These are phyloP conservation scores for Fissipunctia ypsillon DNA, from an alignment of 2,888 invertebrate genomes.

Conservation along the genomic window DNA sequence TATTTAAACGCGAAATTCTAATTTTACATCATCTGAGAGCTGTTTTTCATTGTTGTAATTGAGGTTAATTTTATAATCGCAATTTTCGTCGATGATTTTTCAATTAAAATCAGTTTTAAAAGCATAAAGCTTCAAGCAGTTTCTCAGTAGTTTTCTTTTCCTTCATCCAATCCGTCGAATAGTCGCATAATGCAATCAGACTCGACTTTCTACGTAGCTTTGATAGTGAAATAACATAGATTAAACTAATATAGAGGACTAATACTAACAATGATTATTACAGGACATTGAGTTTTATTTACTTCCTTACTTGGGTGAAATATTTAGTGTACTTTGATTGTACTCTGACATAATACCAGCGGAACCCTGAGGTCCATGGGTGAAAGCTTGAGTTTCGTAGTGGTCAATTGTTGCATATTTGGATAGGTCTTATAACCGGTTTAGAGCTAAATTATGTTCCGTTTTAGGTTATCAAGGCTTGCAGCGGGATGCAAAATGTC, in stretches of 20 bases:
- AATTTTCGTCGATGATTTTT: no score
- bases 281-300: slow-evolving; percentile 27
- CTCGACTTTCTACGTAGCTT: slow-evolving; percentile 52
- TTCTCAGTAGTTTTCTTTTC: no score
- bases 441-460: not conserved
- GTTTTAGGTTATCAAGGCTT: not conserved
- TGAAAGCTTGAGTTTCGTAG: slow-evolving; percentile 16
- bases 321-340: slow-evolving; percentile 44
- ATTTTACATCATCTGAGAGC: no score
- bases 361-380: not conserved
- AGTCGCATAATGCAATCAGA: slow-evolving; percentile 38
- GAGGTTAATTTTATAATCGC: no score
- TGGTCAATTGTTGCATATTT: slow-evolving; percentile 3
- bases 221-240: slow-evolving; percentile 53
- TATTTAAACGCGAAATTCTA: no score
- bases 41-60: no score
- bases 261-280: slow-evolving; percentile 41
- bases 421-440: not conserved
- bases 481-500: not conserved
- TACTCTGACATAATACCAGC: not conserved
- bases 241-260: slow-evolving; percentile 41
- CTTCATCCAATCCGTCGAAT: no score
- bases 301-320: not conserved
- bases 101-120: no score
- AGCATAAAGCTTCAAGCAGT: no score